Evolutionary conservation across 2,888 invertebrate genomes (phyloP).

Genomic region (Sinelater perroti): DNA sequence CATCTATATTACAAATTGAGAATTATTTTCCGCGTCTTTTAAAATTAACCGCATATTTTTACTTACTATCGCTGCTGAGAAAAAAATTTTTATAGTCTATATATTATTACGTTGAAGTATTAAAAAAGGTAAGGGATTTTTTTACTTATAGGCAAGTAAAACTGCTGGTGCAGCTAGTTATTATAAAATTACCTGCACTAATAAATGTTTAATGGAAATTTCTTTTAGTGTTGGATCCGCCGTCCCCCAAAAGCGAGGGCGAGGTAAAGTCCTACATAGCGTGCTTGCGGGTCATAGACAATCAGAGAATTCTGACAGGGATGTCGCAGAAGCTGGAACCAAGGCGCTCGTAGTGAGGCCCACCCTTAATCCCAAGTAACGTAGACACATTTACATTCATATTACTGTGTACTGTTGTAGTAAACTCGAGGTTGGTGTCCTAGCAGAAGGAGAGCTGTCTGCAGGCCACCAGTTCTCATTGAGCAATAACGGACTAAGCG

Average conservation of each 20-base stretch:
- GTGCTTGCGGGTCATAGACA: slow-evolving; percentile 80
- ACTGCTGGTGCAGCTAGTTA: too few relatives aligned
- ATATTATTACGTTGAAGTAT: too few relatives aligned
- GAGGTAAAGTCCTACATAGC: slow-evolving; percentile 76
- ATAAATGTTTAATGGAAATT: slow-evolving; percentile 1
- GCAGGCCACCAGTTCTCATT: not conserved
- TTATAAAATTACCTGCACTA: too few relatives aligned
- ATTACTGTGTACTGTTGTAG: not conserved
- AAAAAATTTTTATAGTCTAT: too few relatives aligned
- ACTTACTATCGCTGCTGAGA: too few relatives aligned
- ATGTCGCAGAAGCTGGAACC: slow-evolving; percentile 83
- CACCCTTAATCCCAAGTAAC: too few relatives aligned
- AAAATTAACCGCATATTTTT: too few relatives aligned
- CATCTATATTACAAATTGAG: too few relatives aligned
- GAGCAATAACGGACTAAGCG: slow-evolving; percentile 14
- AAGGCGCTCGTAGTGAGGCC: slow-evolving; percentile 63
- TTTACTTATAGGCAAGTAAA: too few relatives aligned
- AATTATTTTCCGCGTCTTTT: too few relatives aligned
- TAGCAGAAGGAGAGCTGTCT: not conserved
- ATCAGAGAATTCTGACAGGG: slow-evolving; percentile 77
- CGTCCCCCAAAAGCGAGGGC: slow-evolving; percentile 74
- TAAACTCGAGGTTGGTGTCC: not conserved
- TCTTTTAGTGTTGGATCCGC: slow-evolving; percentile 71
- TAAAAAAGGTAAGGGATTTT: too few relatives aligned
- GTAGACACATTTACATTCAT: too few relatives aligned